phyloP scores from a whole-genome alignment of 2,888 invertebrate species.

The Ypsolopha sequella region DNA sequence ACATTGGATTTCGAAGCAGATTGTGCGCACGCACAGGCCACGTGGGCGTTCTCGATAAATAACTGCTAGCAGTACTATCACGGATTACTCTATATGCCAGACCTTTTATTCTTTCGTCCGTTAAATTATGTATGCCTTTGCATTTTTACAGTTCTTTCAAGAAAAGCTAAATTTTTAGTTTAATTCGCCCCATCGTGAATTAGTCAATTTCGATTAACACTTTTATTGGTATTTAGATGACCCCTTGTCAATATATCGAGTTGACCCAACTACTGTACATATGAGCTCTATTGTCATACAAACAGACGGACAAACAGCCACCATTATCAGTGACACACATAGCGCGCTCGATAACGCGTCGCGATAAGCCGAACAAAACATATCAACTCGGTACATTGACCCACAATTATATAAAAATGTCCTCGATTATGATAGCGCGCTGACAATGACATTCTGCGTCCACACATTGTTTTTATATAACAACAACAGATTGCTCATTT shows the following conservation, averaged over 20 bases:
- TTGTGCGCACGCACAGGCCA: conserved; percentile 1
- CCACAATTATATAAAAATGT: conserved; percentile 68
- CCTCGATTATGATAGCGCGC: conserved; percentile 55
- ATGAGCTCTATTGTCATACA: conserved; percentile 25
- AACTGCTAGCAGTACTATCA: neutral
- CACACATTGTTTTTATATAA: neutral
- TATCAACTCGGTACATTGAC: conserved; percentile 64
- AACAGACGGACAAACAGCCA: conserved; percentile 37
- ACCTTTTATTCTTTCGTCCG: no score
- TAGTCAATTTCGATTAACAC: no score
- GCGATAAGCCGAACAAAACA: conserved; percentile 64
- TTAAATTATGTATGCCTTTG: no score
- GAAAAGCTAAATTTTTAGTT: no score
- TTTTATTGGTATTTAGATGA: neutral
- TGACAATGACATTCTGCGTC: conserved; percentile 55
- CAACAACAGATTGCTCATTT: neutral
- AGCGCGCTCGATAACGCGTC: conserved; percentile 43
- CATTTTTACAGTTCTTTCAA: no score
- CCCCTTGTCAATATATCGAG: neutral
- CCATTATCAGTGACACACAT: conserved; percentile 62
- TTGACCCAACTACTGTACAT: neutral
- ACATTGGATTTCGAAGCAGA: conserved; percentile 24
- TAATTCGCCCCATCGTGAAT: no score
- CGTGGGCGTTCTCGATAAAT: neutral
- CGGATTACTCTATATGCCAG: no score